Percentiles rank a stretch among this genome's conserved stretches.
Conservation (phyloP, 2,888 invertebrate genomes). For the Drosophila peninsularis region DNA sequence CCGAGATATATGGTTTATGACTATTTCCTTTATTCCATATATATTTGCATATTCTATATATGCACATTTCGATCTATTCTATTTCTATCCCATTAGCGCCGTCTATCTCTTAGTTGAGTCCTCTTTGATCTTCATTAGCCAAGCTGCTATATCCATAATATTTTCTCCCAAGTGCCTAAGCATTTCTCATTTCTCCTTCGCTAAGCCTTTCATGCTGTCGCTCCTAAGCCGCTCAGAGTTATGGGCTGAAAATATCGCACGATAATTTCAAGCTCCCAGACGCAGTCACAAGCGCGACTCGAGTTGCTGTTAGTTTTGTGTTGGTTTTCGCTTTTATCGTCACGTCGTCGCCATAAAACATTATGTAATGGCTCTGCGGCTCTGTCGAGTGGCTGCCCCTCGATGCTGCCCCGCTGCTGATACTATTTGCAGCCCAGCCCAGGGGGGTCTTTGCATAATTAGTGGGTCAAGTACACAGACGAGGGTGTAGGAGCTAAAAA, state of each 20-base stretch:
- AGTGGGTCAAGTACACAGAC: constrained; percentile 68
- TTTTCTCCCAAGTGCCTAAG: constrained; percentile 2
- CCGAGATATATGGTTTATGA: too few species aligned
- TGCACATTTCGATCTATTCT: too few species aligned
- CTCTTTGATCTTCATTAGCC: background rate
- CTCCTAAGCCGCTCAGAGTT: background rate
- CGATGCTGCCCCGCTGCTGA: constrained; percentile 2
- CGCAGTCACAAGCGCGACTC: constrained; percentile 21
- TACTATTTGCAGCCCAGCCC: constrained; percentile 16
- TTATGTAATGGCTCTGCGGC: constrained; percentile 58
- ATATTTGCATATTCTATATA: too few species aligned
- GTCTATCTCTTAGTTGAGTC: background rate
- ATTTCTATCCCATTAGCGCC: too few species aligned
- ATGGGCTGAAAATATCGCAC: constrained; percentile 20
- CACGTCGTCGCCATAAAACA: constrained; percentile 63
- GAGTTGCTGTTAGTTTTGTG: constrained; percentile 8
- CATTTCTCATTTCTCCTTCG: background rate
- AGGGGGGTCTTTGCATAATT: constrained; percentile 45
- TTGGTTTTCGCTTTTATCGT: constrained; percentile 56
- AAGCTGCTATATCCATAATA: too few species aligned
- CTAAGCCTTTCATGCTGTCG: background rate
- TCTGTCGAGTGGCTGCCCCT: constrained; percentile 16
- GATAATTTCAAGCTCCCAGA: constrained; percentile 21
- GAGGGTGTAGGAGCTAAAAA: constrained; percentile 13
- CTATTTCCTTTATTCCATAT: too few species aligned